phyloP scores from a whole-genome alignment of 2,888 invertebrate genomes.

The Sesia apiformis region DNA sequence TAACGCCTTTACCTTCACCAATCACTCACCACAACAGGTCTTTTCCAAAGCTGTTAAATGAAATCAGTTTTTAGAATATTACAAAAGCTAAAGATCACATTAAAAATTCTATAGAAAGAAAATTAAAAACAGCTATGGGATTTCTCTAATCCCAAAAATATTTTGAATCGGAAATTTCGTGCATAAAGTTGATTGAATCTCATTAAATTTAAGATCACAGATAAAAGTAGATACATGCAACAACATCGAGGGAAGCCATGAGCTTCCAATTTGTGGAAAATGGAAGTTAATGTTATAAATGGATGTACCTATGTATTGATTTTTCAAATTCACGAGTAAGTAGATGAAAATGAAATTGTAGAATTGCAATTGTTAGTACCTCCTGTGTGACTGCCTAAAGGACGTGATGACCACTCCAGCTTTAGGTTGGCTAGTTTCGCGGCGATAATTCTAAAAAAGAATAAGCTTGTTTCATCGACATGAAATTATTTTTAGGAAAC shows the following conservation, averaged over 20 bases:
- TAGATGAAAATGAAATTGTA: neutral
- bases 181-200: conserved; percentile 32
- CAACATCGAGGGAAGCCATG: conserved; percentile 44
- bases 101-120: neutral
- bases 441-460: conserved; percentile 53
- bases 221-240: conserved; percentile 35
- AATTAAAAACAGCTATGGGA: conserved; percentile 9
- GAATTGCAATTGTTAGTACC: conserved; percentile 63
- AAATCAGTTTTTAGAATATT: conserved; percentile 30
- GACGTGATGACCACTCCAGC: conserved; percentile 94
- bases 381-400: conserved; percentile 88
- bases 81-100: conserved; percentile 4
- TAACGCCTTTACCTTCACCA: conserved; percentile 60
- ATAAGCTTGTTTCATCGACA: neutral
- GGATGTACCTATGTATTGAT: conserved; percentile 8
- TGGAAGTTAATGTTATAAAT: conserved; percentile 16
- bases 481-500: no score
- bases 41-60: conserved; percentile 72
- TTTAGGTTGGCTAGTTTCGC: conserved; percentile 73
- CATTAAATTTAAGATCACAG: conserved; percentile 15
- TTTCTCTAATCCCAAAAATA: neutral
- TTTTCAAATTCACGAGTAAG: neutral
- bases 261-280: conserved; percentile 35
- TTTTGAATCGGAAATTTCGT: conserved; percentile 14
- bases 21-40: conserved; percentile 71